A percentile compares a stretch with the other conserved stretches of the same genome.
Conservation (phyloP, 2,888 invertebrate species). For the Synanthedon formicaeformis region DNA sequence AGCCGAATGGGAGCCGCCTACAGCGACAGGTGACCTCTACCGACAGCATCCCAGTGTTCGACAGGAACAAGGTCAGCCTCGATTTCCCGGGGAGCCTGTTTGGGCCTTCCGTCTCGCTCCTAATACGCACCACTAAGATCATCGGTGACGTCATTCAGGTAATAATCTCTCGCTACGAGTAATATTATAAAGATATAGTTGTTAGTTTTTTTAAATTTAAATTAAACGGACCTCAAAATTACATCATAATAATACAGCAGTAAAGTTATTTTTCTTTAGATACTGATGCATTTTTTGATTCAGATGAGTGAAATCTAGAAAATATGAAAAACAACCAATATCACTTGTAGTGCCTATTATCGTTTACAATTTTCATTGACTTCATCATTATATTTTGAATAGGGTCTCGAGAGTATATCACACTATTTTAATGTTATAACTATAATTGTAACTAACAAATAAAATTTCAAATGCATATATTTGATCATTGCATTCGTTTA, state of each 20-base stretch:
- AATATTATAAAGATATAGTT: background rate
- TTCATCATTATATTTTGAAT: background rate
- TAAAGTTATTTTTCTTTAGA: too few relatives aligned
- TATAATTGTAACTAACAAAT: too few relatives aligned
- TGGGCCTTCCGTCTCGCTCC: conserved; percentile 75
- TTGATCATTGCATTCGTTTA: background rate
- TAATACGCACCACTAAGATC: conserved; percentile 75
- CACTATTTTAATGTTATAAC: too few relatives aligned
- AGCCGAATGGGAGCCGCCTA: conserved; percentile 8
- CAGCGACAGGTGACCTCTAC: conserved; percentile 32
- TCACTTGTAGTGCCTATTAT: too few relatives aligned
- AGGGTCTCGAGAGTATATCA: background rate
- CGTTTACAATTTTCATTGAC: too few relatives aligned
- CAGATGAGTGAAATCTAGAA: too few relatives aligned
- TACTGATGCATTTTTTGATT: too few relatives aligned
- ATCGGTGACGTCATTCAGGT: conserved; percentile 77
- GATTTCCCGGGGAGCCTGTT: conserved; percentile 75
- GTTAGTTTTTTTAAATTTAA: too few relatives aligned
- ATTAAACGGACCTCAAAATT: too few relatives aligned
- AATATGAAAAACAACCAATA: too few relatives aligned
- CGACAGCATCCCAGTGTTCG: conserved; percentile 72
- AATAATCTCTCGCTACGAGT: conserved; percentile 18
- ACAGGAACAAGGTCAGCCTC: conserved; percentile 74
- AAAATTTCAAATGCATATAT: too few relatives aligned
- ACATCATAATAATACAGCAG: too few relatives aligned